phyloP scores from a whole-genome alignment of 2,888 invertebrate genomes.

The Stenoptilia bipunctidactyla region DNA sequence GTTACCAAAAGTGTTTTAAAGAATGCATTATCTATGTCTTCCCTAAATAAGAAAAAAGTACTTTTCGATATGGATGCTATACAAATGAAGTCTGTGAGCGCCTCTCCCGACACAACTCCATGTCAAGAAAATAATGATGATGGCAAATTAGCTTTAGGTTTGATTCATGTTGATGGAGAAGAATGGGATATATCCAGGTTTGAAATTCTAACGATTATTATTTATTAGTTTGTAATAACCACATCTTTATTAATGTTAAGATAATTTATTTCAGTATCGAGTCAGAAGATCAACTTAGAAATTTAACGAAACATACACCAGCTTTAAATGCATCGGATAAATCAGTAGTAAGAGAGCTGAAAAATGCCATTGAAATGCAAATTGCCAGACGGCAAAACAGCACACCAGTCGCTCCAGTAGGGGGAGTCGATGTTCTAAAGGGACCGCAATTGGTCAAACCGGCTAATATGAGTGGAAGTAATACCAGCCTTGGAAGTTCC shows the following conservation, averaged over 20 bases:
- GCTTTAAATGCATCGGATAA: too few relatives aligned
- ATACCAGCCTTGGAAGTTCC: constrained; percentile 61
- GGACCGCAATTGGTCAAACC: constrained; percentile 26
- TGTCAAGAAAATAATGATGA: constrained; percentile 44
- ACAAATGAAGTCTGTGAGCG: constrained; percentile 64
- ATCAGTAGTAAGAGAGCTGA: constrained; percentile 67
- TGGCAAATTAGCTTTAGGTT: constrained; percentile 45
- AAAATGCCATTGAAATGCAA: constrained; percentile 68
- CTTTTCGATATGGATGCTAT: constrained; percentile 73
- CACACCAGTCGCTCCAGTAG: constrained; percentile 35
- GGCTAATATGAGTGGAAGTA: constrained; percentile 50
- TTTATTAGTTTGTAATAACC: too few relatives aligned
- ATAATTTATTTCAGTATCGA: constrained; percentile 40
- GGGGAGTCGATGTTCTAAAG: constrained; percentile 45
- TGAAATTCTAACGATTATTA: too few relatives aligned
- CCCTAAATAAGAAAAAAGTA: constrained; percentile 74
- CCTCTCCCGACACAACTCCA: constrained; percentile 32
- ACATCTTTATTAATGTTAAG: too few relatives aligned
- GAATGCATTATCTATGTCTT: constrained; percentile 64
- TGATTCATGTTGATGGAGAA: constrained; percentile 54
- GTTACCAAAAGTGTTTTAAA: constrained; percentile 71
- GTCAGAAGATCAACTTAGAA: constrained; percentile 40
- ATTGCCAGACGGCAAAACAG: constrained; percentile 45
- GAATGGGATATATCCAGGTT: constrained; percentile 72
- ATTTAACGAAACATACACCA: constrained; percentile 22